Conservation (phyloP, 2,113 vertebrate species). For the Apodemus sylvaticus region DNA sequence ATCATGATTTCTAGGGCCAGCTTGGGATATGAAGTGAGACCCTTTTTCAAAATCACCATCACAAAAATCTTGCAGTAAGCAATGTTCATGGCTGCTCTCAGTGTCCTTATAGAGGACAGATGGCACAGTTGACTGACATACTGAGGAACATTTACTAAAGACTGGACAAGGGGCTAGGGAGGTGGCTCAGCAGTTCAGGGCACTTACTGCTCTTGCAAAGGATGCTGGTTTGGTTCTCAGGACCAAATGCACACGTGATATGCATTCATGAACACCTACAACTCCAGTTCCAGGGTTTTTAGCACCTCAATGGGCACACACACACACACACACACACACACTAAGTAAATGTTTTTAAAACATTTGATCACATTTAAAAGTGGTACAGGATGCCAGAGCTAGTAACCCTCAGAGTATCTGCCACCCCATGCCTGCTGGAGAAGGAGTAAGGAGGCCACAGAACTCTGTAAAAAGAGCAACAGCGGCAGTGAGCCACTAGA, state of each 20-base stretch:
- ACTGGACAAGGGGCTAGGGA: not conserved
- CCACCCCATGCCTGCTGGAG: not conserved
- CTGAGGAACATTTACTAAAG: not conserved
- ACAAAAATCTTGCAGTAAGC: not conserved
- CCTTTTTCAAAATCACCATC: not conserved
- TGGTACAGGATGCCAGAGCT: not conserved
- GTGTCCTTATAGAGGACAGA: conserved; percentile 7
- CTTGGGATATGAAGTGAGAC: not conserved
- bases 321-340: not conserved
- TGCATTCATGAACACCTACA: not conserved
- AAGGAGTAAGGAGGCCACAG: not conserved
- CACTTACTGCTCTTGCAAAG: not conserved
- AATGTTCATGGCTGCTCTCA: not conserved
- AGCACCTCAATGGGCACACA: not conserved
- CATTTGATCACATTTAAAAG: not conserved
- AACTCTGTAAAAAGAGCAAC: conserved; percentile 10
- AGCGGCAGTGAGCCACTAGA: not conserved
- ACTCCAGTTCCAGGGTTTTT: not conserved
- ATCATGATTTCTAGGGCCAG: not conserved
- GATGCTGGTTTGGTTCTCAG: not conserved
- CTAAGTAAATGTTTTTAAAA: not conserved
- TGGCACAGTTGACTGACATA: not conserved
- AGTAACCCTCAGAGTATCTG: not conserved
- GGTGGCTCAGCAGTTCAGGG: not conserved
- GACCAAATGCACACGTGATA: not conserved